phyloP scores from a whole-genome alignment of 2,888 invertebrate species.

The Camptogramma bilineatum region DNA sequence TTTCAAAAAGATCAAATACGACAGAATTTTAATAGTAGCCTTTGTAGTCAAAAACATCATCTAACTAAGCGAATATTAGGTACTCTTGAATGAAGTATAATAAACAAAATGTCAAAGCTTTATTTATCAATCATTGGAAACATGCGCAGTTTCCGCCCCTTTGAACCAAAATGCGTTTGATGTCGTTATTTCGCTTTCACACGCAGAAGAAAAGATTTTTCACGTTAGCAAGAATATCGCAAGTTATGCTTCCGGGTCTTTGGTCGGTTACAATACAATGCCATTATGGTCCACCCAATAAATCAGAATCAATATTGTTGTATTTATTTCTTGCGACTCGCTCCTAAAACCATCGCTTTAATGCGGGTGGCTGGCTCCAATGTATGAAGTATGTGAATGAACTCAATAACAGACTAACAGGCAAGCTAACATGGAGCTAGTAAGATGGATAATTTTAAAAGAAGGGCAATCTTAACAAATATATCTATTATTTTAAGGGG shows the following conservation, averaged over 20 bases:
- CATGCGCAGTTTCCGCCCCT: not conserved
- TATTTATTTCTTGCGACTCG: not conserved
- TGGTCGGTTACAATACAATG: conserved; percentile 23
- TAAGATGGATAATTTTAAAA: not conserved
- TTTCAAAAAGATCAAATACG: not conserved
- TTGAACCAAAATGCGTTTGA: not conserved
- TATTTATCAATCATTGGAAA: not conserved
- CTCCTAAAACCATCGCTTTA: not conserved
- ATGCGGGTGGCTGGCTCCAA: not conserved
- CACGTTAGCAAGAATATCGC: not conserved
- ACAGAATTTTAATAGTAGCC: too few relatives aligned
- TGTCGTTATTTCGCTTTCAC: not conserved
- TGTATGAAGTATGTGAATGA: not conserved
- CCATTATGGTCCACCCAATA: conserved; percentile 31
- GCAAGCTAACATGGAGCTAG: not conserved
- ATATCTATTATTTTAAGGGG: too few relatives aligned
- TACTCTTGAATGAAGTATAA: too few relatives aligned
- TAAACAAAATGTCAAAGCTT: too few relatives aligned
- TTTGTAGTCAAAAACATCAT: too few relatives aligned
- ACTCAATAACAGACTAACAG: not conserved
- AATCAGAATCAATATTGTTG: conserved; percentile 21
- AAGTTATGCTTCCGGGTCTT: conserved; percentile 36
- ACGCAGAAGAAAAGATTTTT: not conserved
- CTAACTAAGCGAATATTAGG: too few relatives aligned
- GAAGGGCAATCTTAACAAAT: too few relatives aligned